Base-by-base conservation (phyloP, 2,797 vertebrate genomes). In the Manis javanica region DNA sequence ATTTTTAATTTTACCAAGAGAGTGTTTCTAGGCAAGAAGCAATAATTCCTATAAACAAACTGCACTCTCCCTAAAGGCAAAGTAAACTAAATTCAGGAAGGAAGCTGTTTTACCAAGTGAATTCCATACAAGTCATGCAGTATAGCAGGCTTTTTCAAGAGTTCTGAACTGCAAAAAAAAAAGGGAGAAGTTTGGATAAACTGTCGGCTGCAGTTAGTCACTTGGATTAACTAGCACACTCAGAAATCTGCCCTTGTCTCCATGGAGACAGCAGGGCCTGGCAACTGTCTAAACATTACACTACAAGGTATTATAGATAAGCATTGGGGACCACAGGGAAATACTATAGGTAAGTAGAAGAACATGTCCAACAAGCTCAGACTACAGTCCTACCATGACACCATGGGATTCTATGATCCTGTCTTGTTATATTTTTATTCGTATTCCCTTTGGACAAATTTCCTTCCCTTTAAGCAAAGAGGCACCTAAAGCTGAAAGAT, bases 11-110 rank as follows among this genome's bases (percentile, higher is more conserved):
- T 94, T 63, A 74, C 79, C 53, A 86, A 97, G 13, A 94, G 24
- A 86, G 24, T 91, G 74, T 91, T 97, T 97, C 79, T 18, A 96
- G 75, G 39, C 34, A 92, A 97, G 49, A 93, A 93, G 61, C 29
- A 93, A 83, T 72, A 59, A 92, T 81, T 96, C 74, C 64, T 94
- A 95, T 72, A 78, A 86, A 59, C 39, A 96, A 84, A 95, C 57
- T 46, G 13, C 5, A 51, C 23, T 78, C 55, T 94, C 84, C 46
- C 59, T 49, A 37, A 66, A 78, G 37, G 57, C 59, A 96, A 96
- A 97, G 51, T 63, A 87, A 89, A 53, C 49, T 93, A 91, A 93
- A 74, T 96, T 94, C 42, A 42, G 95, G 59, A 91, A 95, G 53
- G 31, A 84, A 96, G 55, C 64, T 94, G 42, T 64, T 79, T 83